These are phyloP conservation scores for Capreolus pygargus DNA, from an alignment of 2,113 vertebrate genomes.

Conservation along the genomic window DNA sequence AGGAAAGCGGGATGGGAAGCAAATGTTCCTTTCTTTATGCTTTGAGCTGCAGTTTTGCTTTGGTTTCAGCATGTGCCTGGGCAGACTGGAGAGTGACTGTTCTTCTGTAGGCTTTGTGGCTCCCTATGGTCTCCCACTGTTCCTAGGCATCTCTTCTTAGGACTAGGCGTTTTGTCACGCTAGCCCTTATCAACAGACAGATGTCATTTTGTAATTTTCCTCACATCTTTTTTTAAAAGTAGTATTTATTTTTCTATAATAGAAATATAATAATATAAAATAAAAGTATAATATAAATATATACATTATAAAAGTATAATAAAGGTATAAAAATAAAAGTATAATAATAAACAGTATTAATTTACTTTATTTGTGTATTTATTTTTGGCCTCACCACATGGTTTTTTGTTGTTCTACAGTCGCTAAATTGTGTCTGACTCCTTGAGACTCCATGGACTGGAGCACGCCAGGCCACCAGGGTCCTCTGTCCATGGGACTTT, in stretches of 20 bases:
- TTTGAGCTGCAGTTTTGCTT: background rate
- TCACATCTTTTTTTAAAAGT: background rate
- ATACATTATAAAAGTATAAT: background rate
- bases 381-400: background rate
- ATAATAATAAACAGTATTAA: background rate
- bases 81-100: no score
- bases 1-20: accelerated
- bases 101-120: background rate
- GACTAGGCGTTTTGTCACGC: accelerated
- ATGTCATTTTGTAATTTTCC: background rate
- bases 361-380: background rate
- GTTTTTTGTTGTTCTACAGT: background rate
- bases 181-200: accelerated
- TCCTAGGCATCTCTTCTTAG: background rate
- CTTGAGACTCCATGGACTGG: accelerated
- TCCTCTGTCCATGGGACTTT: background rate
- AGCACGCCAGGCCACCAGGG: background rate
- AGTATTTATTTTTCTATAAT: background rate
- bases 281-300: background rate
- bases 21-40: background rate
- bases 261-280: background rate
- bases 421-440: background rate
- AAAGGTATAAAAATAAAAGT: background rate
- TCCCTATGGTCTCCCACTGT: background rate
- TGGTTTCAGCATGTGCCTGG: background rate